Percentiles rank a stretch among this genome's conserved stretches.
Evolutionary conservation across 2,888 invertebrate genomes (phyloP).

Genomic region (Escarpia spicata): DNA sequence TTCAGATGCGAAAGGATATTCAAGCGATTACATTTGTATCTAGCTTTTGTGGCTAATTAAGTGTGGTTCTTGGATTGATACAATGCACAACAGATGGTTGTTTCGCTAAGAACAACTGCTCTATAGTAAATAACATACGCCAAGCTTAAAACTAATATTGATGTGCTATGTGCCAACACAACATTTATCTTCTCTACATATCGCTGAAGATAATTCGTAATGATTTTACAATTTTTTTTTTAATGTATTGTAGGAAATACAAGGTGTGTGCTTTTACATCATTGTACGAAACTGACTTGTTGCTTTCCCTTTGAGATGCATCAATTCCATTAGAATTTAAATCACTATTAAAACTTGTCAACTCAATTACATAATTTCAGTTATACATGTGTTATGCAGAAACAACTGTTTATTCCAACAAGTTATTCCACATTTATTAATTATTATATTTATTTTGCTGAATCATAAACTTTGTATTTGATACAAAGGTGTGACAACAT

Average conservation of each 20-base stretch:
- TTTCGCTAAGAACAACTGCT: not conserved
- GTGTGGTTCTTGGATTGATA: not conserved
- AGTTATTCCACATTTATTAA: too few species aligned
- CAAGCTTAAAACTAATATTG: not conserved
- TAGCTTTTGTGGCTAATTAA: not conserved
- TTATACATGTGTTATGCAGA: too few species aligned
- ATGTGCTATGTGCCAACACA: not conserved
- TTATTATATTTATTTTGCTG: too few species aligned
- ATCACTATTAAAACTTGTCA: not conserved
- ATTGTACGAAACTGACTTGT: not conserved
- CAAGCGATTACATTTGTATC: not conserved
- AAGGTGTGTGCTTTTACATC: not conserved
- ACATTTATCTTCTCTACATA: too few species aligned
- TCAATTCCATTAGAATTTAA: not conserved
- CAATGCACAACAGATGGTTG: not conserved
- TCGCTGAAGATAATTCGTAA: too few species aligned
- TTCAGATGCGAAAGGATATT: not conserved
- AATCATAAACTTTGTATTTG: too few species aligned
- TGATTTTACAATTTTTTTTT: too few species aligned
- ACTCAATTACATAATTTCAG: too few species aligned
- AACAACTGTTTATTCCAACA: too few species aligned
- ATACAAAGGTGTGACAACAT: too few species aligned
- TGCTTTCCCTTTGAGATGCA: not conserved
- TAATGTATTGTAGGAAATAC: not conserved
- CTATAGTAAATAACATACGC: not conserved